Base-by-base conservation (phyloP, 1,140 invertebrate genomes). In the Acromyrmex heyeri region DNA sequence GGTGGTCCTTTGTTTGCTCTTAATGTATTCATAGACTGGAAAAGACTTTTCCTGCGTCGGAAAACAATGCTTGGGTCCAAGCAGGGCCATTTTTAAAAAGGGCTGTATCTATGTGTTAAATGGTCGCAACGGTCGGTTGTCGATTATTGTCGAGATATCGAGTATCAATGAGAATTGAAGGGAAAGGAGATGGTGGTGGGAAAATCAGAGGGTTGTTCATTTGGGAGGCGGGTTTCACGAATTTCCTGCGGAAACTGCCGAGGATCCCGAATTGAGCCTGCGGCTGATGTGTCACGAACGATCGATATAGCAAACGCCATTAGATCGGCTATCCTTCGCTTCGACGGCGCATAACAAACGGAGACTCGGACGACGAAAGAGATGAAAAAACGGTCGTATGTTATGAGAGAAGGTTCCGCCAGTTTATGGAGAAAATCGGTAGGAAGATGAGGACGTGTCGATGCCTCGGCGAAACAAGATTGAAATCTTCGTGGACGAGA, bases 21-120 rank as follows among this genome's bases (percentile, higher is more conserved):
- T 94, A 94, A 94, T 94, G 93, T 94, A 94, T 94, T 94, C 93
- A 94, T 94, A 92, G 93, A 91, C 88, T 89, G 88, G 88, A 91
- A 89, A 93, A 92, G 90, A 93, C 90, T 91, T 92, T 91, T 91
- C 83, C 79, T 67, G 27, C 34, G 21, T 7, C 34, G 27, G 48
- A 55, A 75, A 78, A 70, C 21, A 67, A 30, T n/a, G 73, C 65
- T 75, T 50, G 34, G 62, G 61, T 48, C 38, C 12, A n/a, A 83
- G 67, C 7, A 12, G 24, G 38, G 50, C 14, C 27, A 2, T 48
- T 73, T 73, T 73, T 48, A 48, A 21, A 65, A 64, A 65, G 48
- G 48, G 8, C 18, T 24, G 18, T 16, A 18, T 24, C 38, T 30
- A 30, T 24, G 38, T 6, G 57, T 55, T 73, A 27, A 27, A 70